Evolutionary conservation across 2,797 vertebrate genomes (phyloP).

Genomic region (Eidolon dupreanum): DNA sequence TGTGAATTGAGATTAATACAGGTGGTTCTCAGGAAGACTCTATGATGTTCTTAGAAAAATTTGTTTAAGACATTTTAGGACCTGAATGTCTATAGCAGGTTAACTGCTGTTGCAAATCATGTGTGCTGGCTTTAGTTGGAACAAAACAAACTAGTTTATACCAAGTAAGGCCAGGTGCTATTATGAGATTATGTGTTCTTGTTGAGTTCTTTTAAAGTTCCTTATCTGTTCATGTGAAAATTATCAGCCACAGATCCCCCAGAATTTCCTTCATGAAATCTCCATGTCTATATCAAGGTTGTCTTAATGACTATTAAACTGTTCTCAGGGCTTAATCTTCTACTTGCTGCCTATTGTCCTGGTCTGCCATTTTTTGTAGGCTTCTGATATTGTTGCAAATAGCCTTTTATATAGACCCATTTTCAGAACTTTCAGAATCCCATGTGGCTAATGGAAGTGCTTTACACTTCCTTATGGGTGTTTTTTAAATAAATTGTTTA

Average conservation of each 20-base stretch:
- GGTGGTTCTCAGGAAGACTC: background rate
- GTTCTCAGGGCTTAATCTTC: slow-evolving; percentile 43
- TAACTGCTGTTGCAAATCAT: slow-evolving; percentile 31
- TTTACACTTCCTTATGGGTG: slow-evolving; percentile 47
- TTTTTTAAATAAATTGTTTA: slow-evolving; percentile 65
- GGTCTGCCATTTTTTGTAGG: background rate
- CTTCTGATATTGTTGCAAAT: background rate
- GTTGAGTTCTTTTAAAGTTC: slow-evolving; percentile 37
- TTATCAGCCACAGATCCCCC: background rate
- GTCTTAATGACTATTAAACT: background rate
- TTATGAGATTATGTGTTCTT: background rate
- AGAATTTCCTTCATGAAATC: slow-evolving; percentile 36
- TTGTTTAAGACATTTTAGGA: background rate
- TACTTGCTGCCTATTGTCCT: background rate
- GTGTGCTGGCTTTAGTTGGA: slow-evolving; percentile 31
- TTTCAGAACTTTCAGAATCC: slow-evolving; percentile 32
- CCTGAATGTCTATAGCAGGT: background rate
- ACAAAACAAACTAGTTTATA: background rate
- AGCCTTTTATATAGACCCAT: slow-evolving; percentile 17
- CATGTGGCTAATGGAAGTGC: slow-evolving; percentile 11
- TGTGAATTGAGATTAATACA: background rate
- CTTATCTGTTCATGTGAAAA: background rate
- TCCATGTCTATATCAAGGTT: background rate
- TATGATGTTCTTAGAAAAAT: background rate
- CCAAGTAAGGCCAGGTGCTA: background rate